Conservation (phyloP, 2,797 vertebrate species). For the Lutjanus campechanus region DNA sequence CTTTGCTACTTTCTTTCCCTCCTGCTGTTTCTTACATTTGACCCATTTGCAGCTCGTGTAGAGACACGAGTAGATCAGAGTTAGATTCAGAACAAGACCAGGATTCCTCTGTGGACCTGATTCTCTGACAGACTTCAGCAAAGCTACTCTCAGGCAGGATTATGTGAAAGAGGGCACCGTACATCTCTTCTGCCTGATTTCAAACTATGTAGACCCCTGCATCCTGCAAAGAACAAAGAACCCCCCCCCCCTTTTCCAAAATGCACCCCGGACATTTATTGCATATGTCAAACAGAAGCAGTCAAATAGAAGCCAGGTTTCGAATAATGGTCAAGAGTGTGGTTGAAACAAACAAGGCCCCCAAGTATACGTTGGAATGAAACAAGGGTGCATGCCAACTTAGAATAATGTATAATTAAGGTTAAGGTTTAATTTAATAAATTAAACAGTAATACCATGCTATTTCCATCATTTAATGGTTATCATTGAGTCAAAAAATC, state of each 20-base stretch:
- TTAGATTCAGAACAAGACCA: constrained; percentile 30
- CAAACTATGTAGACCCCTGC: background rate
- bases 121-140: constrained; percentile 15
- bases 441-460: no score
- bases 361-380: no score
- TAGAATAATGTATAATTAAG: no score
- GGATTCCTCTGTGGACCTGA: constrained; percentile 26
- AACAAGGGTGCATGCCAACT: no score
- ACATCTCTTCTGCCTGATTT: constrained; percentile 14
- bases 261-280: background rate
- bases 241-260: background rate
- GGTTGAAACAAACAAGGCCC: no score
- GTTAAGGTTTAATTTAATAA: no score
- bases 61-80: constrained; percentile 32
- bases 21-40: constrained; percentile 20
- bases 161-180: constrained; percentile 32
- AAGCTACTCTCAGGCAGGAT: background rate
- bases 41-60: constrained; percentile 31
- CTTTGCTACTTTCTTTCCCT: background rate
- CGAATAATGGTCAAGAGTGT: no score
- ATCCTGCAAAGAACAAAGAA: background rate
- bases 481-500: background rate
- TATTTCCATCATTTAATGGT: background rate
- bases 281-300: background rate
- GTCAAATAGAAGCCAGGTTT: no score